These are phyloP conservation scores for Pachypsylla venusta DNA, from an alignment of 1,140 invertebrate genomes.

Conservation along the genomic window DNA sequence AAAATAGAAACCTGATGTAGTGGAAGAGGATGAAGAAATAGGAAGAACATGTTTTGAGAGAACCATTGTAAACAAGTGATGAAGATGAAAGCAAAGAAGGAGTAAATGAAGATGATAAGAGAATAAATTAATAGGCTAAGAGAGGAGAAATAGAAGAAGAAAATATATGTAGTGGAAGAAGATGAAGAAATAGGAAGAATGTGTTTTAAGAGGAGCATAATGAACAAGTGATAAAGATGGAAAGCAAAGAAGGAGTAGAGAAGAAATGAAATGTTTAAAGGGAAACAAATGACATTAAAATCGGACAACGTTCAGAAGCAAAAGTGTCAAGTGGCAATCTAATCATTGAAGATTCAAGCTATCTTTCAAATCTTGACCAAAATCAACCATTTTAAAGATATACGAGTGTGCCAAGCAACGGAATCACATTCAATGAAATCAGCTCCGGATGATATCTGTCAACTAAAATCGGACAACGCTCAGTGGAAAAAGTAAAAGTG, in stretches of 20 bases:
- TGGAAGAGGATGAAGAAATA: not conserved
- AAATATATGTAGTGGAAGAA: not conserved
- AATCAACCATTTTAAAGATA: too few relatives aligned
- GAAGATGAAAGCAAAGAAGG: not conserved
- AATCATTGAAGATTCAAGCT: too few relatives aligned
- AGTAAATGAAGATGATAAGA: not conserved
- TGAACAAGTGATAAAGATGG: not conserved
- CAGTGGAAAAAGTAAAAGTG: too few relatives aligned
- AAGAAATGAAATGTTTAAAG: too few relatives aligned
- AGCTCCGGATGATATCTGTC: too few relatives aligned
- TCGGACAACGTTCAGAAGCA: too few relatives aligned
- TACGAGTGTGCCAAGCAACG: too few relatives aligned
- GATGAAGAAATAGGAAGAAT: not conserved
- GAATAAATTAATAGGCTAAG: not conserved
- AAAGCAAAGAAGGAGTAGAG: not conserved
- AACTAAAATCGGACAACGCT: too few relatives aligned
- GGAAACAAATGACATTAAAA: too few relatives aligned
- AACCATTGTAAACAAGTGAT: not conserved
- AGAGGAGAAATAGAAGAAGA: not conserved
- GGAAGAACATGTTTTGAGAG: not conserved
- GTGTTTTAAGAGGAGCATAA: not conserved
- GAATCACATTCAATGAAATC: too few relatives aligned
- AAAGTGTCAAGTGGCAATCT: too few relatives aligned
- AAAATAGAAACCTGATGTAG: not conserved
- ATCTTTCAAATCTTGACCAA: too few relatives aligned